Base-by-base conservation (phyloP, 2,888 invertebrate genomes). In the Branchipolynoe longqiensis region DNA sequence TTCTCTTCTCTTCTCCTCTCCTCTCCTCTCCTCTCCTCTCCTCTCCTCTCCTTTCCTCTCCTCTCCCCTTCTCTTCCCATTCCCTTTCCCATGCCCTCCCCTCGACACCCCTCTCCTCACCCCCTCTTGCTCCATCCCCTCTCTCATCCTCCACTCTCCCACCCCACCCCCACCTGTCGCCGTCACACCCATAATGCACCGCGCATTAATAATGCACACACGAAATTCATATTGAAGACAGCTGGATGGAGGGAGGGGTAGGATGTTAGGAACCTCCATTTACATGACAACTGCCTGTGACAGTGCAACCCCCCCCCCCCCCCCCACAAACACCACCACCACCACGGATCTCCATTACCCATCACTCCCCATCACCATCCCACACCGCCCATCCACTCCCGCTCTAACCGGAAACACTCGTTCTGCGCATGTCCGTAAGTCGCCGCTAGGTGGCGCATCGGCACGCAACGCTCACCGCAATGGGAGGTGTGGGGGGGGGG, bases 241-340 rank as follows among this genome's bases (percentile, higher is more conserved):
- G n/a, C n/a, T n/a, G n/a, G 69, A 2, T 38, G 12, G 58, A 3
- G n/a, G 69, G 14, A 33, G 2, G 36, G 28, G 12, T 25, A 31
- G 62, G 25, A 22, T 22, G 62, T n/a, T 56, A 56, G 56, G 25
- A 56, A 69, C 69, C 14, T 33, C 38, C 69, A 69, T 69, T 69
- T 69, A 33, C 69, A 69, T 69, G 69, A 69, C 69, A 69, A 69
- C 69, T 36, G 69, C 18, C 12, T 38, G 4, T 38, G 6, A 69
- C 69, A 69, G 31, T 62, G 38, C 69, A 6, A 12, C 36, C 38
- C 69, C 36, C 69, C 69, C 6, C 33, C 2, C 69, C 18, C 69
- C 69, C 1, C 2, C 2, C 69, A 18, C 69, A 36, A 22, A 18
- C 38, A n/a, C n/a, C n/a, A n/a, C n/a, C n/a, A n/a, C n/a, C n/a